Conservation (phyloP, 2,113 vertebrate genomes). For the Lipophrys pholis region DNA sequence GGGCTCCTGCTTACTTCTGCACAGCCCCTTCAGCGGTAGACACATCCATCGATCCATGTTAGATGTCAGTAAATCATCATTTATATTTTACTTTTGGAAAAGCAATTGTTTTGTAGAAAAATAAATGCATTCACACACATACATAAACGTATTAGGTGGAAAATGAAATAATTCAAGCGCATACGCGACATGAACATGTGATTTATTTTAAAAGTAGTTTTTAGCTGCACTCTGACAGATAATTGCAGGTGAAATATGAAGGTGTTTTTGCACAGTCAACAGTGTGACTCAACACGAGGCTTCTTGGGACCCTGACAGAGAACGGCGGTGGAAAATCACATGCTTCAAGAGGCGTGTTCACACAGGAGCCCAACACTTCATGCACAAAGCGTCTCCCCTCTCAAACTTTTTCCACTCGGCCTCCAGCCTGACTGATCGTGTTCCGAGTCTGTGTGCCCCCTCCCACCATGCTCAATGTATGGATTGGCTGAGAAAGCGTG, state of each 20-base stretch:
- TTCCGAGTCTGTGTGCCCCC: slow-evolving; percentile 57
- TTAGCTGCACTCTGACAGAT: no score
- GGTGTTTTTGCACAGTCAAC: slow-evolving; percentile 23
- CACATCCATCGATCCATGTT: no score
- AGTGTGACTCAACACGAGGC: slow-evolving; percentile 5
- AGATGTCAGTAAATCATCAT: background rate
- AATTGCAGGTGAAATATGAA: no score
- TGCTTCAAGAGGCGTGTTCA: slow-evolving; percentile 3
- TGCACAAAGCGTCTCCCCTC: slow-evolving; percentile 1
- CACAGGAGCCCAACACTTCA: slow-evolving; percentile 3
- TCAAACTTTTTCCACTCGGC: slow-evolving; percentile 16
- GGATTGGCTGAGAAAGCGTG: slow-evolving; percentile 67
- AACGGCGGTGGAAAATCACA: slow-evolving; percentile 55
- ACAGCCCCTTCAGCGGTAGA: background rate
- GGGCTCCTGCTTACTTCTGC: background rate
- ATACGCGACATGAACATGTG: no score
- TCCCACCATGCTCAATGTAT: slow-evolving; percentile 42
- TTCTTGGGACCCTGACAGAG: background rate
- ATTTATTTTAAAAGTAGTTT: no score
- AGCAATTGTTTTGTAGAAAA: no score
- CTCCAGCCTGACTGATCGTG: slow-evolving; percentile 53
- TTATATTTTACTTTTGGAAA: no score
- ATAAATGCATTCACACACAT: no score
- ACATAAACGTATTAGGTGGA: no score
- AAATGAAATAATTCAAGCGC: no score